A percentile compares a stretch with the other conserved stretches of the same genome.
Conservation (phyloP, 2,113 vertebrate species). For the Irena cyanogastra region DNA sequence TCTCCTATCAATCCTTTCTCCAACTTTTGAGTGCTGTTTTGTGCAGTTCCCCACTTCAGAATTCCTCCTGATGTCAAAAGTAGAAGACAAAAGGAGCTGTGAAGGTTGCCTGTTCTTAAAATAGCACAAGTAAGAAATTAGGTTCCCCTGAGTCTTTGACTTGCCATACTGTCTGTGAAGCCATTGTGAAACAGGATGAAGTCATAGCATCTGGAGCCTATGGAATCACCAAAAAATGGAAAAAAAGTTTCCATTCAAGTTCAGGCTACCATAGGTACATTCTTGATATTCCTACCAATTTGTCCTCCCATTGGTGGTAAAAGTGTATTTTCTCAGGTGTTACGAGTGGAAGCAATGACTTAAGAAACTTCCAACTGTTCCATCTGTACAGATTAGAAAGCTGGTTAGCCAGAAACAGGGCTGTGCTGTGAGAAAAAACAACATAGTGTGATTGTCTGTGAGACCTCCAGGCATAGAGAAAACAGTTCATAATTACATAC, state of each 20-base stretch:
- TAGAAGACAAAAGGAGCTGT: not conserved
- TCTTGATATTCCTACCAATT: not conserved
- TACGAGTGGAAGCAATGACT: not conserved
- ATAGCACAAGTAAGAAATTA: not conserved
- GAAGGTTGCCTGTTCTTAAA: not conserved
- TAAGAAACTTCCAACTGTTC: not conserved
- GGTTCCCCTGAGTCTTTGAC: not conserved
- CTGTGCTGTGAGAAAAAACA: not conserved
- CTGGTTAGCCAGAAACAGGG: not conserved
- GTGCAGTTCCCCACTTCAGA: not conserved
- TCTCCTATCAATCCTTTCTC: not conserved
- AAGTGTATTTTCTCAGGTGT: not conserved
- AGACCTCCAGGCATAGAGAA: not conserved
- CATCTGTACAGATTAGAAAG: not conserved
- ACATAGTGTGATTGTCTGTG: rapidly evolving
- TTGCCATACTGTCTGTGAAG: not conserved
- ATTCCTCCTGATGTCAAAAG: not conserved
- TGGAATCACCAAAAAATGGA: not conserved
- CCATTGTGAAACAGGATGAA: not conserved
- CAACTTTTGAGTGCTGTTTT: not conserved
- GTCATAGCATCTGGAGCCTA: not conserved
- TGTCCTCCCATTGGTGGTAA: rapidly evolving
- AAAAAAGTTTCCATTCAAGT: not conserved
- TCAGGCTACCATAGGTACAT: not conserved
- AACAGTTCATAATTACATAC: not conserved